Evolutionary conservation across 1,140 invertebrate species (phyloP).

Genomic region (Pachyrhynchus sulphureomaculatus): DNA sequence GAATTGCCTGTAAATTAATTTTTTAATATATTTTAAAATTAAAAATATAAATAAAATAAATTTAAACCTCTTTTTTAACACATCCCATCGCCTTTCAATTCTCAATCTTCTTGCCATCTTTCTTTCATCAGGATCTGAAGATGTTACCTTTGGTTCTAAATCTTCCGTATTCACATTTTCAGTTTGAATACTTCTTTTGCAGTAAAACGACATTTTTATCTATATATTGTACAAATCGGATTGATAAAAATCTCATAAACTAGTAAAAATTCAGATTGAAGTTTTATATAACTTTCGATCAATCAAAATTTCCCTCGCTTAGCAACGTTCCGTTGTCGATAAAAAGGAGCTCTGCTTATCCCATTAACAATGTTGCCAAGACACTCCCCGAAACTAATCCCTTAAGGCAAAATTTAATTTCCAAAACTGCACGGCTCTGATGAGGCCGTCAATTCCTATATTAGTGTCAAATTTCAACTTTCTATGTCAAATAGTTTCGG

Average conservation of each 20-base stretch:
- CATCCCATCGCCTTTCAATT: slow-evolving; percentile 60
- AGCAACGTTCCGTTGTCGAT: not conserved
- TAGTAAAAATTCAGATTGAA: too few relatives aligned
- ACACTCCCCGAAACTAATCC: too few relatives aligned
- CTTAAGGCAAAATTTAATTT: too few relatives aligned
- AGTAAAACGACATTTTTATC: too few relatives aligned
- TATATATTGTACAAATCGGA: too few relatives aligned
- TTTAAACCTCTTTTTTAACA: slow-evolving; percentile 56
- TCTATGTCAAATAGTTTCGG: too few relatives aligned
- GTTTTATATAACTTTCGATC: slow-evolving; percentile 1
- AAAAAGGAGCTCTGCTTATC: not conserved
- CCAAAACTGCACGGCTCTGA: too few relatives aligned
- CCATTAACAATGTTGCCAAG: not conserved
- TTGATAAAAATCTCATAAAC: not conserved
- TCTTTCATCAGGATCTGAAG: slow-evolving; percentile 60
- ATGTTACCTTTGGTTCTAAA: slow-evolving; percentile 41
- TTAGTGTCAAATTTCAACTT: too few relatives aligned
- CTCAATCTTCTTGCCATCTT: slow-evolving; percentile 62
- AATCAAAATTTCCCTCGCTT: slow-evolving; percentile 18
- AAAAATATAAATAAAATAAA: too few relatives aligned
- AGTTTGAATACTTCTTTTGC: not conserved
- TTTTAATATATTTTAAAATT: too few relatives aligned
- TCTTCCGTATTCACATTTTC: not conserved
- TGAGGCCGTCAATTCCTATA: too few relatives aligned
- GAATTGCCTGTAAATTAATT: not conserved